These are phyloP conservation scores for Prinia subflava DNA, from an alignment of 2,113 vertebrate species.

Conservation along the genomic window DNA sequence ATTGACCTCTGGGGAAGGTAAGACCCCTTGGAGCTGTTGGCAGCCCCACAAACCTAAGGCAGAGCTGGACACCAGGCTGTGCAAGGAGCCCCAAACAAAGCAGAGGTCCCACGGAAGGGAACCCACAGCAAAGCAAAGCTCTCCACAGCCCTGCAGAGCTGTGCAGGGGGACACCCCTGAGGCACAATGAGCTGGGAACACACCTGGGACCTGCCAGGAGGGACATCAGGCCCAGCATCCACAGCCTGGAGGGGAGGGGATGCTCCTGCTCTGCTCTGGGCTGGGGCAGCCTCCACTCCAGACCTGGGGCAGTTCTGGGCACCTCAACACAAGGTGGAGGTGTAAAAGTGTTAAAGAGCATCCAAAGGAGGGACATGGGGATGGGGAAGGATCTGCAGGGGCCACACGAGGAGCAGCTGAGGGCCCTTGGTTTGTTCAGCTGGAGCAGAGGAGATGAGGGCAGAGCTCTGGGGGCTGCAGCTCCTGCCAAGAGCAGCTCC, in stretches of 20 bases:
- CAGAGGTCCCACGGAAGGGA: not conserved
- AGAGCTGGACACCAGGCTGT: too few relatives aligned
- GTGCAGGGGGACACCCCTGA: not conserved
- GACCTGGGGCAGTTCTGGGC: not conserved
- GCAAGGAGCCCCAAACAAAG: not conserved
- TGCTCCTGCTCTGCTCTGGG: not conserved
- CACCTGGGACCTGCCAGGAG: not conserved
- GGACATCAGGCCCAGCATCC: not conserved
- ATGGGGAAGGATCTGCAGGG: not conserved
- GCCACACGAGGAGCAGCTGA: not conserved
- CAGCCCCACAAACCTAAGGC: not conserved
- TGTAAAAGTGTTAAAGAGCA: not conserved
- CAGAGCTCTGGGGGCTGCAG: not conserved
- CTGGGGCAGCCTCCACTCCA: not conserved
- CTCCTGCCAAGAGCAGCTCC: not conserved
- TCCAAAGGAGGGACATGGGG: not conserved
- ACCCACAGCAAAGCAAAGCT: not conserved
- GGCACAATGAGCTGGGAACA: not conserved
- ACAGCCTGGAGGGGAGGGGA: accelerated
- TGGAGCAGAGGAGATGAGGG: not conserved
- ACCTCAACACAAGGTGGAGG: accelerated
- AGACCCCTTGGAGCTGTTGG: accelerated
- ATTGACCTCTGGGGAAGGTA: not conserved
- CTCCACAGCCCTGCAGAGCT: not conserved
- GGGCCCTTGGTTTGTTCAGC: not conserved